Evolutionary conservation across 1,140 invertebrate species (phyloP).

Genomic region (Octopus sinensis): DNA sequence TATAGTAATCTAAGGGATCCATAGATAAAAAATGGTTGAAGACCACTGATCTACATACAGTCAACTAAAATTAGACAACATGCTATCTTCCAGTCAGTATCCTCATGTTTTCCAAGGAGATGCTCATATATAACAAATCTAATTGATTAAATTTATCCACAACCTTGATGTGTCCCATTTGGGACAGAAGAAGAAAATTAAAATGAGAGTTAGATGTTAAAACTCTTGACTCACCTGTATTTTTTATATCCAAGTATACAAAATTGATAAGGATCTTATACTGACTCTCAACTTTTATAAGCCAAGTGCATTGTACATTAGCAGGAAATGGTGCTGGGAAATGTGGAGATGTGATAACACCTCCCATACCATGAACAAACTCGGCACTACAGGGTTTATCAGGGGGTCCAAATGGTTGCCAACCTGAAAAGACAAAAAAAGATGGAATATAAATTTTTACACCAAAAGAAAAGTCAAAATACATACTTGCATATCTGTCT

Average conservation of each 20-base stretch:
- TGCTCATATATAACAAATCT: no score
- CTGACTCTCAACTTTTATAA: slow-evolving; percentile 52
- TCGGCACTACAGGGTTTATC: slow-evolving; percentile 50
- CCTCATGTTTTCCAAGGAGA: no score
- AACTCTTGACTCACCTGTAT: slow-evolving; percentile 45
- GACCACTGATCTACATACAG: no score
- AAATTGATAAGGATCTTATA: slow-evolving; percentile 55
- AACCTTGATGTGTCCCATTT: no score
- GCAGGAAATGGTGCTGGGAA: slow-evolving; percentile 51
- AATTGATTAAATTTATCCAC: no score
- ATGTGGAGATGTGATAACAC: slow-evolving; percentile 54
- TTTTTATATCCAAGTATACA: slow-evolving; percentile 54
- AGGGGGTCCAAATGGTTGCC: slow-evolving; percentile 50
- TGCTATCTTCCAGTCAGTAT: no score
- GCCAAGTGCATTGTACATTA: slow-evolving; percentile 57
- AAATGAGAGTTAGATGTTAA: no score
- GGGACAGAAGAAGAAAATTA: no score
- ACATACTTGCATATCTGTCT: not conserved
- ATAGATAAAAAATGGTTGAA: no score
- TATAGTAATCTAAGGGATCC: no score
- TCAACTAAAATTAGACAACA: no score
- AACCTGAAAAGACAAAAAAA: slow-evolving; percentile 29
- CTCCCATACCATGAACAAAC: slow-evolving; percentile 51
- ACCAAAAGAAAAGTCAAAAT: not conserved
- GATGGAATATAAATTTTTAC: not conserved